Base-by-base conservation (phyloP, 2,113 vertebrate species). In the Arvicanthis niloticus region DNA sequence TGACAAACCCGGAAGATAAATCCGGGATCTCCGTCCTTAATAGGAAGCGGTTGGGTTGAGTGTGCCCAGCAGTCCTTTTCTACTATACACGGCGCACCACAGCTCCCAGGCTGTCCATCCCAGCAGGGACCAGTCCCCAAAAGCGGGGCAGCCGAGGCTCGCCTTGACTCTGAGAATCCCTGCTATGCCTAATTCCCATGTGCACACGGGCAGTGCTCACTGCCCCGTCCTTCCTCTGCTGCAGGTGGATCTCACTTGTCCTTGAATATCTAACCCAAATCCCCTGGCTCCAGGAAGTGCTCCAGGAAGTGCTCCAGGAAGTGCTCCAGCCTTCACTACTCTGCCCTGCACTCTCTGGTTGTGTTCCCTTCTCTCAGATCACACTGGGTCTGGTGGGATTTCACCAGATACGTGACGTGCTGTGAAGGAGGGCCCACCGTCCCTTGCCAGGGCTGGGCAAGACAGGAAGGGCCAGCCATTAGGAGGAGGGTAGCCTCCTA, bases 251-350 rank as follows among this genome's bases (percentile, higher is more conserved):
- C 70, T 94, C 22, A 56, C 72, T 93, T 42, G 51, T 87, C 94
- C 94, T 95, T 95, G 70, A 91, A 89, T 48, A 45, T 56, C 60
- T 68, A 85, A 60, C n/a, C 76, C 67, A 82, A 86, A 31, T 7
- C 4, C 26, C 17, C 45, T 34, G 6, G 53, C 42, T 80, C 51
- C 45, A 95, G 82, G 86, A 95, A 91, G 72, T 40, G 15, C 24
- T 81, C 85, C 65, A 65, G 72, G 45, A 45, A 15, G 72, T 40
- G 15, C 24, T 81, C 85, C 65, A 65, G 72, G 45, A 45, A 15
- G 58, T 22, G 80, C 48, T 72, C 40, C 29, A 45, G 65, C 40
- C 78, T 65, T 80, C 73, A 56, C 16, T 4, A 37, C n/a, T n/a
- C 76, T 0, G 0, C 42, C 85, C 77, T 0, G 0, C 34, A 76